Evolutionary conservation across 2,888 invertebrate species (phyloP), one percentile per base, ranked within the genome.

Genomic region (Crematogaster levior): DNA sequence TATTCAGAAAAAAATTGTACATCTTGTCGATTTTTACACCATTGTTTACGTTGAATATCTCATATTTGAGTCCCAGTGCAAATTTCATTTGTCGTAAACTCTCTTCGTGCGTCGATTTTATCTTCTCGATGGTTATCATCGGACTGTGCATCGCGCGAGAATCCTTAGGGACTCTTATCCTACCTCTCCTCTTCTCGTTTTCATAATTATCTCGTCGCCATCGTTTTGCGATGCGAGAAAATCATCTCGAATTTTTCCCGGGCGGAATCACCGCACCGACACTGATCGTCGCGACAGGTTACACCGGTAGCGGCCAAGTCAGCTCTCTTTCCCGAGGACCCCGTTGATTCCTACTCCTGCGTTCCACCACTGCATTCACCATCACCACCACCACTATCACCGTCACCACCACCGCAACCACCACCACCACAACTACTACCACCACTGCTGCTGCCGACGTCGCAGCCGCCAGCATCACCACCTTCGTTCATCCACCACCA

Each of bases 271-370:
- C 70, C 72, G 81, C 81, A 73, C 60, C 82, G 85, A 75, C 77
- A 68, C 70, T 43, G 77, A 86, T 74, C 83, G 77, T 83, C 81
- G 86, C 85, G 87, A 90, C 90, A 90, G 88, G 89, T 91, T 87
- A 85, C 88, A 85, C 87, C 84, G 86, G 83, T 82, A 81, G 85
- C 80, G 81, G 61, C 48, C 74, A 56, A 79, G 79, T 81, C 21
- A 85, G 82, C 66, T 80, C 72, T 72, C 65, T 30, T 3, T 77
- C 48, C 56, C 53, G 48, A 37, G 81, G 81, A 79, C 79, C 70
- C 82, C 83, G 84, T 75, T 83, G 85, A 83, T 89, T 85, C 89
- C 89, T 89, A 89, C 89, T 89, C 87, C 87, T 86, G 86, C 79
- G 82, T 86, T 88, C 86, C 77, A 84, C 89, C 88, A 83, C 34